Evolutionary conservation across 2,888 invertebrate species (phyloP), one percentile per base, ranked within the genome.

Genomic region (Norana najaformis): DNA sequence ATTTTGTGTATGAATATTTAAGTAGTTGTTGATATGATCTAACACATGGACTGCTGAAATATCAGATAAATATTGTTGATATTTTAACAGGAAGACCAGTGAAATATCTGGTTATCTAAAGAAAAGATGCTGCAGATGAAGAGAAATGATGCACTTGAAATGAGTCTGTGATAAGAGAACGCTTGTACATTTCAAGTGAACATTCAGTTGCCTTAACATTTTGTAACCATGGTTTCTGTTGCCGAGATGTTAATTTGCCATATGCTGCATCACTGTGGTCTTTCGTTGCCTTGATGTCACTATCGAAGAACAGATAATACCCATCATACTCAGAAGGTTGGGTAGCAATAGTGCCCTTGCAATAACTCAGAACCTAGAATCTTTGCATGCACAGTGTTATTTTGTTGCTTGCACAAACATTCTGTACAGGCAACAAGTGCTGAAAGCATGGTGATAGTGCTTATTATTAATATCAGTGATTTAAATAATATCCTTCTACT

Each of bases 21-120:
- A n/a, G n/a, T n/a, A n/a, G n/a, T 69, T 69, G 69, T 47, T 47
- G 47, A n/a, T 69, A 69, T 69, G n/a, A n/a, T 69, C n/a, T 69
- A 69, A 69, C n/a, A 69, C 23, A 69, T n/a, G n/a, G n/a, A 13
- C 69, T 69, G 3, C 30, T n/a, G 69, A 69, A n/a, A 69, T n/a
- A 69, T 69, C 69, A 8, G 69, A 69, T 69, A 69, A 11, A 69
- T 69, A n/a, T n/a, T 30, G 69, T 47, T 47, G 47, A n/a, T 69
- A 30, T 69, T 69, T 69, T 69, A 69, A 69, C 69, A 69, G 69
- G 69, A 69, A n/a, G 69, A 69, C n/a, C 69, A 69, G 30, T 69
- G 69, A 69, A 69, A 69, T 69, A n/a, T 69, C 69, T 1, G n/a
- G n/a, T n/a, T n/a, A n/a, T n/a, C 69, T 69, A 69, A 30, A 69